Evolutionary conservation across 1,140 invertebrate genomes (phyloP).

Genomic region (Zaprionus taronus): DNA sequence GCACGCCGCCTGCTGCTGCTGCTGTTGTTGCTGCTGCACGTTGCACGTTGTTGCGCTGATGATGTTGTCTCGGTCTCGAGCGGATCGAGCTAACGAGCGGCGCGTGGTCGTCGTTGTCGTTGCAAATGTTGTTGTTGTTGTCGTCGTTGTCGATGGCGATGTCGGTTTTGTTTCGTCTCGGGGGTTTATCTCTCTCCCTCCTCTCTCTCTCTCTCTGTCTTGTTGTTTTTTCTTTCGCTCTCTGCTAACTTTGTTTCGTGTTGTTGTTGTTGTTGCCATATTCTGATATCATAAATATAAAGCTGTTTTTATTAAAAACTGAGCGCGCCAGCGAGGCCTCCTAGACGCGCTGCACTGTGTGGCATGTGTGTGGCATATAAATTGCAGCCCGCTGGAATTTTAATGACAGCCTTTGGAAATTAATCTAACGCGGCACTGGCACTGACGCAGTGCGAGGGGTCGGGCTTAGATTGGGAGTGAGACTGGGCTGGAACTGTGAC

Average conservation of each 20-base stretch:
- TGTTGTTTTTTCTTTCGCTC: background rate
- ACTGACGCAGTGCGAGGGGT: slow-evolving; percentile 6
- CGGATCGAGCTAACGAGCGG: slow-evolving; percentile 62
- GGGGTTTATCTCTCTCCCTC: background rate
- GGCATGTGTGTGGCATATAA: slow-evolving; percentile 81
- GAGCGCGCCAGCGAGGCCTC: slow-evolving; percentile 42
- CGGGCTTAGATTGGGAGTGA: background rate
- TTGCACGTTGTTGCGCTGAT: slow-evolving; percentile 31
- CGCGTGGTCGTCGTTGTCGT: slow-evolving; percentile 63
- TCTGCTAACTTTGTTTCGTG: background rate
- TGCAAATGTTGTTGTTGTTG: slow-evolving; percentile 1
- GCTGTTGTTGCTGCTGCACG: slow-evolving; percentile 25
- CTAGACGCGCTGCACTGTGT: slow-evolving; percentile 26
- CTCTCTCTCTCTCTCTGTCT: background rate
- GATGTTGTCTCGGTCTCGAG: slow-evolving; percentile 46
- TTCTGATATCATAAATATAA: slow-evolving; percentile 81
- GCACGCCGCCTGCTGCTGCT: slow-evolving; percentile 19
- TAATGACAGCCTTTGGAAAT: slow-evolving; percentile 83
- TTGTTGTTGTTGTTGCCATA: slow-evolving; percentile 43
- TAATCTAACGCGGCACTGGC: slow-evolving; percentile 75
- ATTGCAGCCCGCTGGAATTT: slow-evolving; percentile 80
- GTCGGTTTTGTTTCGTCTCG: slow-evolving; percentile 3
- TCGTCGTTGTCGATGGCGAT: slow-evolving; percentile 3
- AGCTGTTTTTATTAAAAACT: slow-evolving; percentile 82
- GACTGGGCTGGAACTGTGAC: background rate